These are phyloP conservation scores for Lemur catta DNA, from an alignment of 2,797 vertebrate species.

Conservation along the genomic window DNA sequence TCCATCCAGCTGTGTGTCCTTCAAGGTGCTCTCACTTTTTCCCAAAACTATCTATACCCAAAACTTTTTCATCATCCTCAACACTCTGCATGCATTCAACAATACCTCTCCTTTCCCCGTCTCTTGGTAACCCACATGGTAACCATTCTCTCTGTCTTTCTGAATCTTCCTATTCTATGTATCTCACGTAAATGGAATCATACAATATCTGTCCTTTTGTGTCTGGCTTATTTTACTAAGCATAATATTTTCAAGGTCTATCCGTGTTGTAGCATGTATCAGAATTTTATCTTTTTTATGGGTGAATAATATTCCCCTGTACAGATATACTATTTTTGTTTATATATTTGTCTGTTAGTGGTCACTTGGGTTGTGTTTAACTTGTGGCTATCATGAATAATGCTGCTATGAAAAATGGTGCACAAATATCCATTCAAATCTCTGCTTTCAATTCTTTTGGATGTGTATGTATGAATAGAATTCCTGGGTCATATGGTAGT, in stretches of 20 bases:
- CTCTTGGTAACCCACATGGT: background rate
- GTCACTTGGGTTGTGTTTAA: background rate
- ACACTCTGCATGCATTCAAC: background rate
- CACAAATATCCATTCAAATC: background rate
- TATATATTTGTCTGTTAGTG: background rate
- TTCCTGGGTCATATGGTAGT: background rate
- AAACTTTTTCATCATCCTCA: background rate
- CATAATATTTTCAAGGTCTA: background rate
- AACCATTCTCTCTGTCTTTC: background rate
- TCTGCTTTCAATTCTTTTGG: background rate
- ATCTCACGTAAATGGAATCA: background rate
- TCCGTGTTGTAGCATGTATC: background rate
- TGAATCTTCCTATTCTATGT: background rate
- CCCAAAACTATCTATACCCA: background rate
- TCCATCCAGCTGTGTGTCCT: background rate
- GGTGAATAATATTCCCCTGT: background rate
- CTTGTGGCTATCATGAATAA: background rate
- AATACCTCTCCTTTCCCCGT: background rate
- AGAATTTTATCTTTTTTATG: background rate
- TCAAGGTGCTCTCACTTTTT: background rate
- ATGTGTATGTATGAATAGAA: background rate
- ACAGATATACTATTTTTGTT: background rate
- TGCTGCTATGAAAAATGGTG: background rate
- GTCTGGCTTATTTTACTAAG: constrained; percentile 1
- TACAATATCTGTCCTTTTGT: background rate